Evolutionary conservation across 2,113 vertebrate genomes (phyloP), one percentile per base, ranked within the genome.

Genomic region (Gavia stellata): DNA sequence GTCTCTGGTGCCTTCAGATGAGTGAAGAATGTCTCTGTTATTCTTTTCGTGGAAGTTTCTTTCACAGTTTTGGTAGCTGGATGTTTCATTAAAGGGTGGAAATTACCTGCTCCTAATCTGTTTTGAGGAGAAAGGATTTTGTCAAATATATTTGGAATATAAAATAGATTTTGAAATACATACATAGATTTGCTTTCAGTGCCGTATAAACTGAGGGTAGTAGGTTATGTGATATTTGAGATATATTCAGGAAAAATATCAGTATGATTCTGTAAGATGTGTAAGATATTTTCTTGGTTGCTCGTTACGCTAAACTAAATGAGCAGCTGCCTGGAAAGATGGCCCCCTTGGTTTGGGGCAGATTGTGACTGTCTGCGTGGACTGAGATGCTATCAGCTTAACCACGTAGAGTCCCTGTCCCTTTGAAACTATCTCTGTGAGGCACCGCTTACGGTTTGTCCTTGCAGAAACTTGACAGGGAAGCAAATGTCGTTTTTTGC

Each of bases 101-200:
- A 86, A 28, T 80, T 78, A 74, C 28, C 9, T 38, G 38, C 31
- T 61, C 15, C 74, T 87, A 65, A 78, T 77, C 59, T 81, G 8
- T 70, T 94, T 95, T 65, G 45, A 88, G 61, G 70, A 67, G 26
- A 40, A 40, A 53, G 65, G 17, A 38, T 71, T 88, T 91, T 93
- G 47, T 72, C 73, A 66, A 72, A 81, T 34, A 80, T 42, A 49
- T 82, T 74, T 92, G 42, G 31, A 52, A 21, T 86, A 52, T 63
- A 85, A 88, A 88, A 28, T 87, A 40, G 36, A 74, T 90, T 80
- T 88, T 67, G 18, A 52, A 73, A 65, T n/a, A 45, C n/a, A n/a
- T 2, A 34, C 14, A n/a, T n/a, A n/a, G 19, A 14, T 77, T 65
- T 92, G 36, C 62, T 92, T 68, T 79, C 19, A 65, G 52, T 23